Base-by-base conservation (phyloP, 2,797 vertebrate species). In the Falco naumanni region DNA sequence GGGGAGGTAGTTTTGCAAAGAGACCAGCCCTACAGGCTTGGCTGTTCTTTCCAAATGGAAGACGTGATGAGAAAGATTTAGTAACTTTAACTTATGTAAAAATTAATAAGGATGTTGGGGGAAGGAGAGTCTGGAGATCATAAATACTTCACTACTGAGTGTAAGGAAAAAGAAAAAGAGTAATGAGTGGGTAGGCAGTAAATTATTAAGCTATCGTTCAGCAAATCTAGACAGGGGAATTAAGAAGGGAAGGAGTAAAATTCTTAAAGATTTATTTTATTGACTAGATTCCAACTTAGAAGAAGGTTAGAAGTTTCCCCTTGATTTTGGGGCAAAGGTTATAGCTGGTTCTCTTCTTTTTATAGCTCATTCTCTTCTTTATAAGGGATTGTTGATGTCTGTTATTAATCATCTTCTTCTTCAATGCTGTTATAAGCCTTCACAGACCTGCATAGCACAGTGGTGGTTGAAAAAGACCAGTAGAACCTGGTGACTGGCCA, bases 191-290 rank as follows among this genome's bases (percentile, higher is more conserved):
- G 60, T 53, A 92, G 60, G 78, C 18, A 74, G 74, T 92, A 89
- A 96, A 92, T 87, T 90, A 68, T 87, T 80, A 85, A 70, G 31
- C 20, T 92, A 87, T 89, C 26, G 0, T 94, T 89, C 34, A 57
- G 43, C 39, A 87, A 66, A 87, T 91, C 81, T 91, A 74, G 82
- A 75, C 63, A 74, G 68, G 13, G 13, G 64, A 91, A 89, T 95
- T 87, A 84, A 51, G 43, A 59, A 20, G 26, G 22, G 57, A 92
- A 70, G 28, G 43, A 91, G 37, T 64, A 75, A 34, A 75, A 78
- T 83, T 92, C 68, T 63, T 74, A 47, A 81, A 50, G 33, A 83
- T 83, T 84, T 87, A n/a, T 87, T 94, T 89, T 89, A 87, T 45
- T 89, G 75, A 85, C 31, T 53, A 41, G 5, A 81, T 94, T 93